Conservation (phyloP, 2,797 vertebrate genomes). For the Diglossa cyanea region DNA sequence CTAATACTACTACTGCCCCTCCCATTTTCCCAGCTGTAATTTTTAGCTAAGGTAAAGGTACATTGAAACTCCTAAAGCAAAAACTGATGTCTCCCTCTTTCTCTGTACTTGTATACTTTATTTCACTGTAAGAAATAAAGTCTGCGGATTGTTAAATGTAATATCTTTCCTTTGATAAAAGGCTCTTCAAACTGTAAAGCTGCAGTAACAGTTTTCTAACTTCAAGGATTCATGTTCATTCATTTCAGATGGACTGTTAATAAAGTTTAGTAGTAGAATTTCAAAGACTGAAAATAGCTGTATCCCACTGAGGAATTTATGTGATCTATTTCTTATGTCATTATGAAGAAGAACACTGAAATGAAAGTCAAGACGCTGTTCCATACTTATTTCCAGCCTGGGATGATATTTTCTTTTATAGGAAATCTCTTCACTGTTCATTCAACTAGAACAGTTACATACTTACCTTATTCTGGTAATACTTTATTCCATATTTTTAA, state of each 20-base stretch:
- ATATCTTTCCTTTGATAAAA: neutral
- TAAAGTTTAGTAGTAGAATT: conserved; percentile 60
- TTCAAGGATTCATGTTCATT: conserved; percentile 57
- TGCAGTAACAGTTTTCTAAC: conserved; percentile 57
- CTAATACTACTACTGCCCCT: neutral
- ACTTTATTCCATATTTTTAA: conserved; percentile 58
- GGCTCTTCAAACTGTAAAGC: conserved; percentile 37
- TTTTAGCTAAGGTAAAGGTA: neutral
- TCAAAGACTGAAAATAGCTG: conserved; percentile 61
- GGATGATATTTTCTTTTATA: conserved; percentile 41
- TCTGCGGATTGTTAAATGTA: neutral
- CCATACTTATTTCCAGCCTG: conserved; percentile 54
- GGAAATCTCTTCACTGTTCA: conserved; percentile 33
- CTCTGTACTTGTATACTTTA: neutral
- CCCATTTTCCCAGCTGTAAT: neutral
- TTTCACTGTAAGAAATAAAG: neutral
- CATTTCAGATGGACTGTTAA: conserved; percentile 58
- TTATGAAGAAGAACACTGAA: neutral
- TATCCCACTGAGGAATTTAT: conserved; percentile 39
- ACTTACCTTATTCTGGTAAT: neutral
- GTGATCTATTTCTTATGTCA: conserved; percentile 34
- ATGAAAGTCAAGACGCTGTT: conserved; percentile 28
- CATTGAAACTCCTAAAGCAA: neutral
- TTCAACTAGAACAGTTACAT: conserved; percentile 22
- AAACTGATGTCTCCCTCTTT: neutral